Conservation (phyloP, 2,113 vertebrate genomes). For the Oreochromis niloticus region DNA sequence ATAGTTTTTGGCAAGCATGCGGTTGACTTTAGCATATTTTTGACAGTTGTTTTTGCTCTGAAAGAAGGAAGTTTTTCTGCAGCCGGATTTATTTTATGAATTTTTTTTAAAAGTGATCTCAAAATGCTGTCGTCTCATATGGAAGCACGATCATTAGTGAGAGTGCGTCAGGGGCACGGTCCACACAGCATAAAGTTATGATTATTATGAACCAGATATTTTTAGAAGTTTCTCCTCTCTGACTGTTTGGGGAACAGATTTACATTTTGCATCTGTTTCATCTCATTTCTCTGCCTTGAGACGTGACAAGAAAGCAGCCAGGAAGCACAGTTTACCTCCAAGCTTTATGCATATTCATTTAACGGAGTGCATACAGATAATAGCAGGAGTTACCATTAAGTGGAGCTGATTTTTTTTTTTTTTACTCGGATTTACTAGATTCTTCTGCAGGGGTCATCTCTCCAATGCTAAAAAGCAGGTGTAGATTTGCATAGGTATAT, state of each 20-base stretch:
- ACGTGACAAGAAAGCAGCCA: neutral
- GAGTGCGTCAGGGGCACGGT: neutral
- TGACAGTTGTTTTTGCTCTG: neutral
- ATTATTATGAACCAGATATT: neutral
- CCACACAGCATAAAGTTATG: neutral
- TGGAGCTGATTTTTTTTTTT: neutral
- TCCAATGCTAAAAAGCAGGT: neutral
- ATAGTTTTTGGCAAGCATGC: constrained; percentile 9
- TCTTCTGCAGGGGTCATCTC: neutral
- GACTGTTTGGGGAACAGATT: neutral
- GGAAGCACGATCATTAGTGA: neutral
- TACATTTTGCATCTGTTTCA: neutral
- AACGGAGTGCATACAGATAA: neutral
- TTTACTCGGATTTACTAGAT: neutral
- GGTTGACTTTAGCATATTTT: neutral
- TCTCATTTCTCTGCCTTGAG: neutral
- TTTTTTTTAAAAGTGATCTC: neutral
- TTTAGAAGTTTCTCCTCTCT: neutral
- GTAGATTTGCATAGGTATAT: neutral
- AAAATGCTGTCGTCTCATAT: neutral
- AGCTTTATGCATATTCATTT: neutral
- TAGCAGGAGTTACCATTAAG: neutral
- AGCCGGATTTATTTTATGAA: neutral
- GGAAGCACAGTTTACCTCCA: neutral
- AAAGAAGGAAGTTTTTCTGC: neutral